phyloP scores from a whole-genome alignment of 2,797 vertebrate genomes.

The Acropternis orthonyx region DNA sequence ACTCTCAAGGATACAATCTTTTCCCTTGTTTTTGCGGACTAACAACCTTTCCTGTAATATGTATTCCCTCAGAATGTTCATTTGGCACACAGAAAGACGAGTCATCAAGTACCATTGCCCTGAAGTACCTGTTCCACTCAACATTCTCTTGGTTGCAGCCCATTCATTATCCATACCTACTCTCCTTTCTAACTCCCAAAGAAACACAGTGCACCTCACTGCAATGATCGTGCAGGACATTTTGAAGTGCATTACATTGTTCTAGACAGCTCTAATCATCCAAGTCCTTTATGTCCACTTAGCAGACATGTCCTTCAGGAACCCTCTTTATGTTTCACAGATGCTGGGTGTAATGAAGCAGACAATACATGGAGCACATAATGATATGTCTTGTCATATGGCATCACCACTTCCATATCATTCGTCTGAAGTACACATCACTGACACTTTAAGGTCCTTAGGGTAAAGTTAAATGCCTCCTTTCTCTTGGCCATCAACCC shows the following conservation, averaged over 20 bases:
- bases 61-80: not conserved
- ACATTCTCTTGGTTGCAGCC: not conserved
- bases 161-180: not conserved
- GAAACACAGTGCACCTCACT: not conserved
- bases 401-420: not conserved
- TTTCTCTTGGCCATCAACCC: not conserved
- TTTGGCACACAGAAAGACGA: not conserved
- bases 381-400: not conserved
- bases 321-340: not conserved
- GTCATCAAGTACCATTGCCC: not conserved
- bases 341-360: not conserved
- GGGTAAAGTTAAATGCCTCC: not conserved
- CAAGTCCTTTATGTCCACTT: not conserved
- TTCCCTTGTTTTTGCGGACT: not conserved
- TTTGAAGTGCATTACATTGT: not conserved
- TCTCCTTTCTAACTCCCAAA: not conserved
- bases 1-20: accelerated
- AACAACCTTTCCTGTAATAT: not conserved
- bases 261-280: not conserved
- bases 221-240: not conserved
- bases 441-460: not conserved
- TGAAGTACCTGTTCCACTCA: not conserved
- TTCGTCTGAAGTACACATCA: not conserved
- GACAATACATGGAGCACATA: not conserved
- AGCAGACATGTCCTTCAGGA: not conserved